These are phyloP conservation scores for Eumaeus atala DNA, from an alignment of 1,140 invertebrate genomes.

Conservation along the genomic window DNA sequence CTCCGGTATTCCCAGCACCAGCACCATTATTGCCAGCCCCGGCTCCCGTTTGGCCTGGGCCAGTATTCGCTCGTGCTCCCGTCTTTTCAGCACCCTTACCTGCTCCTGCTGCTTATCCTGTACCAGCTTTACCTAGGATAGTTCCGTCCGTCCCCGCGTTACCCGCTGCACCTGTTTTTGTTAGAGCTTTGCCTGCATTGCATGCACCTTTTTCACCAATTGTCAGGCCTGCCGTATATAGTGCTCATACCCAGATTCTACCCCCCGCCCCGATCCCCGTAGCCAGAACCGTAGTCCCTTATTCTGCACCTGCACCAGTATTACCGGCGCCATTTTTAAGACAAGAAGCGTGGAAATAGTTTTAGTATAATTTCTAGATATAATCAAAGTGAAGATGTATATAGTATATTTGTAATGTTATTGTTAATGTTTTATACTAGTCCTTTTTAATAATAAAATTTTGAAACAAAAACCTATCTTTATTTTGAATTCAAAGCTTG, in stretches of 20 bases:
- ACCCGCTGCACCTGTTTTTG: conserved; percentile 30
- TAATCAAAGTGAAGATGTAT: conserved; percentile 12
- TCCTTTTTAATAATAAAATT: conserved; percentile 20
- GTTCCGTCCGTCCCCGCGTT: conserved; percentile 24
- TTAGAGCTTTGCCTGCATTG: conserved; percentile 17
- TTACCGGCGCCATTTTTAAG: conserved; percentile 39
- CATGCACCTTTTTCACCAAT: conserved; percentile 32
- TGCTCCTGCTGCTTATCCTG: conserved; percentile 26
- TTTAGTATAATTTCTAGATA: conserved; percentile 29
- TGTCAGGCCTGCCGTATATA: conserved; percentile 29
- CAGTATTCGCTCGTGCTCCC: conserved; percentile 12
- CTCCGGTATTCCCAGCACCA: conserved; percentile 25
- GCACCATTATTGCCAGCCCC: conserved; percentile 29
- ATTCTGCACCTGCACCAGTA: conserved; percentile 30
- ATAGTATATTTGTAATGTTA: conserved; percentile 10
- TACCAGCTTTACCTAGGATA: conserved; percentile 32
- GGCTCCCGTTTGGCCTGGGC: conserved; percentile 23
- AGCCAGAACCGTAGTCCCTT: conserved; percentile 22
- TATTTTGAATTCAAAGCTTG: too few relatives aligned
- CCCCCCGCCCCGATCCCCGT: conserved; percentile 28
- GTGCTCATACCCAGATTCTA: conserved; percentile 24
- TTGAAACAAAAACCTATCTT: not conserved
- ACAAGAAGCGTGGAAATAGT: conserved; percentile 56
- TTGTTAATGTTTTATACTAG: conserved; percentile 13
- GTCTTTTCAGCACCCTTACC: not conserved